Percentiles rank a stretch among this genome's conserved stretches.
phyloP scores from a whole-genome alignment of 30 jellyfish, hydroid and myxozoan species.

The Catostylus mosaicus region DNA sequence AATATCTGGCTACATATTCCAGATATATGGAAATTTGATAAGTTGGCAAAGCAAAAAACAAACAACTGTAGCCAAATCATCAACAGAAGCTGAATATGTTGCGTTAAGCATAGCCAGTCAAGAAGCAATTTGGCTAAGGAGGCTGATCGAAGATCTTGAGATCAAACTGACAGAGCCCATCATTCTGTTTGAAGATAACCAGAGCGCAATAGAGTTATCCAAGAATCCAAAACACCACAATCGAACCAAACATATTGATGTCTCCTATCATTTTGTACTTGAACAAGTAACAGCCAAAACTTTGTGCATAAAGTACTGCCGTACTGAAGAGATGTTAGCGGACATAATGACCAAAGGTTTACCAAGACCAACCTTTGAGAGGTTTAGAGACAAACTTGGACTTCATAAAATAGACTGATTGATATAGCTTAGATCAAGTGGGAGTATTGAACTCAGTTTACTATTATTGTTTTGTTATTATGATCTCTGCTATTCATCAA shows the following conservation, averaged over 20 bases:
- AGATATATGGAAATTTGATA: conserved; percentile 2
- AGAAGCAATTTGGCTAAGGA: conserved; percentile 61
- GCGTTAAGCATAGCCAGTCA: conserved; percentile 58
- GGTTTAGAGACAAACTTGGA: conserved; percentile 7
- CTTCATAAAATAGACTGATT: conserved; percentile 1
- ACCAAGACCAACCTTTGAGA: conserved; percentile 11
- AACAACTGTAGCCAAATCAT: conserved; percentile 29
- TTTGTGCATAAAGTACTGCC: conserved; percentile 11
- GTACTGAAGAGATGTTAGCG: conserved; percentile 37
- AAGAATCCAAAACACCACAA: conserved; percentile 29
- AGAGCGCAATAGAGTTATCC: conserved; percentile 61
- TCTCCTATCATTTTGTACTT: conserved; percentile 21
- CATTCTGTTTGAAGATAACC: conserved; percentile 52
- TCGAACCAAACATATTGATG: conserved; percentile 44
- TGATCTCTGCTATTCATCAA: too few relatives aligned
- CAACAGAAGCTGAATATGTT: conserved; percentile 62
- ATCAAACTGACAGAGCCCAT: conserved; percentile 32
- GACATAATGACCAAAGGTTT: conserved; percentile 45
- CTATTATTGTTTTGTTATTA: too few relatives aligned
- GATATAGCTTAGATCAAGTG: neutral
- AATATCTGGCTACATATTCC: conserved; percentile 57
- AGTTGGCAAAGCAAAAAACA: conserved; percentile 54
- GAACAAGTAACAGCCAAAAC: conserved; percentile 12
- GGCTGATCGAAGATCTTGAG: conserved; percentile 47
- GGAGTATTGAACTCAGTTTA: neutral